Conservation (phyloP, 2,888 invertebrate species). For the Acleris cristana region DNA sequence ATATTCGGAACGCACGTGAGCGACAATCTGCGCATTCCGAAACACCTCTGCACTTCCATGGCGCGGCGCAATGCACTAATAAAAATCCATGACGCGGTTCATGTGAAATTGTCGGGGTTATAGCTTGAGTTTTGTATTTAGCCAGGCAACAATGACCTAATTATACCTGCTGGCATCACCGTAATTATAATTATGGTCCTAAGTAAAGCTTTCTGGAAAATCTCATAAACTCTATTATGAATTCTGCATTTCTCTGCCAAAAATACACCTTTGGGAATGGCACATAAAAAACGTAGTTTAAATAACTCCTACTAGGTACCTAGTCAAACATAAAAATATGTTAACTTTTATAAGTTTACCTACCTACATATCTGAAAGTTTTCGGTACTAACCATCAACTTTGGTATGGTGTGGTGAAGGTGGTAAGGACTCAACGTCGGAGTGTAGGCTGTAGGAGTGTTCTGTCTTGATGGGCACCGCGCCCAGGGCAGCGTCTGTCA, state of each 20-base stretch:
- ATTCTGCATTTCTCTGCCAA: too few relatives aligned
- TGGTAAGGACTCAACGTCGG: slow-evolving; percentile 88
- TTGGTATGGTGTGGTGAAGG: slow-evolving; percentile 88
- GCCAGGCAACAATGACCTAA: too few relatives aligned
- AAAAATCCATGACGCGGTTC: slow-evolving; percentile 23
- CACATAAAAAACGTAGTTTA: too few relatives aligned
- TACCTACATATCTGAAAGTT: not conserved
- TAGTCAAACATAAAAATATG: too few relatives aligned
- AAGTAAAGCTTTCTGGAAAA: too few relatives aligned
- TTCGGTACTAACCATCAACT: slow-evolving; percentile 86
- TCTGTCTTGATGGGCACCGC: slow-evolving; percentile 94
- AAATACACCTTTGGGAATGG: not conserved
- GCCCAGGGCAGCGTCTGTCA: slow-evolving; percentile 94
- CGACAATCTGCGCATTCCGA: slow-evolving; percentile 24
- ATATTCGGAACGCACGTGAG: slow-evolving; percentile 31
- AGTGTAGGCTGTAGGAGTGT: slow-evolving; percentile 94
- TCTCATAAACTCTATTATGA: not conserved
- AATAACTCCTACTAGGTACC: too few relatives aligned
- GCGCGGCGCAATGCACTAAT: slow-evolving; percentile 27
- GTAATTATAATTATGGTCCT: too few relatives aligned
- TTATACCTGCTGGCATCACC: too few relatives aligned
- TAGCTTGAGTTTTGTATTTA: not conserved
- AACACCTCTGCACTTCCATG: slow-evolving; percentile 13
- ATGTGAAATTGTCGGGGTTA: slow-evolving; percentile 10
- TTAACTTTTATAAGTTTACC: too few relatives aligned